Conservation (phyloP, 2,797 vertebrate species). For the Falco rusticolus region DNA sequence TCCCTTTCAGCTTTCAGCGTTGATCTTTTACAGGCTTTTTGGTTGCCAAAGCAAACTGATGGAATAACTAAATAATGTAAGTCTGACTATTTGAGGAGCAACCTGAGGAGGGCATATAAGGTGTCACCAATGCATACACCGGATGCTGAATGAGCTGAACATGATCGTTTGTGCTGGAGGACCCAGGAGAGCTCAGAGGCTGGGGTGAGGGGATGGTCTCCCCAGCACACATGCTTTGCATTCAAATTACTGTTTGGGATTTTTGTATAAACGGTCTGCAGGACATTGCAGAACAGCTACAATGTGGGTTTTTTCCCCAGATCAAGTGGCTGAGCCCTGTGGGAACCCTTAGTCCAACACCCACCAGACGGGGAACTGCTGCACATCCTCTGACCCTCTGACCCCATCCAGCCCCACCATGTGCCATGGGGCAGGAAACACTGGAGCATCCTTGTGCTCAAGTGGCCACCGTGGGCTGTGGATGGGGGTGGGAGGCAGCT, state of each 20-base stretch:
- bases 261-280: not conserved
- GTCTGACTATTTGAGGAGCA: not conserved
- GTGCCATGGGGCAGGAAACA: not conserved
- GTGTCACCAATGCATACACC: rapidly evolving
- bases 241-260: not conserved
- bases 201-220: not conserved
- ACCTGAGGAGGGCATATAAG: not conserved
- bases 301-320: not conserved
- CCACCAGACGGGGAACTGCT: not conserved
- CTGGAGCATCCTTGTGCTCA: rapidly evolving
- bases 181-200: not conserved
- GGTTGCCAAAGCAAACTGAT: not conserved
- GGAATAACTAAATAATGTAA: not conserved
- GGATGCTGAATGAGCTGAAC: not conserved
- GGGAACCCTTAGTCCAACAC: not conserved
- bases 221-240: not conserved
- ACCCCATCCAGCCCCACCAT: not conserved
- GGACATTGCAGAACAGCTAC: not conserved
- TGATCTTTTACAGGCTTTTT: not conserved
- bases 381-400: not conserved
- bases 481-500: not conserved
- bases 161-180: not conserved
- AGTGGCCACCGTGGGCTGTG: rapidly evolving
- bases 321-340: not conserved
- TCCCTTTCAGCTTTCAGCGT: not conserved